phyloP scores from a whole-genome alignment of 2,797 vertebrate genomes.

The Notamacropus eugenii region DNA sequence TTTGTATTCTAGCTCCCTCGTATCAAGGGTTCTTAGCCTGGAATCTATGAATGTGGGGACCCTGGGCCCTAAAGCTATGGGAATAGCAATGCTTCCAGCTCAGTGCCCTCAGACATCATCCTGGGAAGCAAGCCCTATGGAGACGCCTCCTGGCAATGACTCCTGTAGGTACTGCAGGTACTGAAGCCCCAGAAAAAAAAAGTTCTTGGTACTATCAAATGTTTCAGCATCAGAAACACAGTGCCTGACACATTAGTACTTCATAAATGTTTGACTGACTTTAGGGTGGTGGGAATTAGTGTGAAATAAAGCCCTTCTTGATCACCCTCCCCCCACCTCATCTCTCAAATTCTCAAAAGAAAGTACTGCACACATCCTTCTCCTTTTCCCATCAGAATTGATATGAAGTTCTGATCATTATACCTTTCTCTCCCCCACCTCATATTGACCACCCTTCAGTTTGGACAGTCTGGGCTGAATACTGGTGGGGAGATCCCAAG shows the following conservation, averaged over 20 bases:
- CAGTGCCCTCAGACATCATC: background rate
- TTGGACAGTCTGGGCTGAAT: background rate
- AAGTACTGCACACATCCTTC: background rate
- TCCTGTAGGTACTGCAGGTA: background rate
- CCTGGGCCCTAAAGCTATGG: background rate
- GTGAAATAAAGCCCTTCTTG: background rate
- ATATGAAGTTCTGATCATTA: background rate
- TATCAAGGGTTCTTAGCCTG: background rate
- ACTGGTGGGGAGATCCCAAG: background rate
- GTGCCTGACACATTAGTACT: no score
- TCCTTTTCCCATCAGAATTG: background rate
- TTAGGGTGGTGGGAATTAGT: background rate
- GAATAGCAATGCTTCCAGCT: background rate
- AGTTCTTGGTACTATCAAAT: background rate
- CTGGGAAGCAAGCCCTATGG: background rate
- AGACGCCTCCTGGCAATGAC: background rate
- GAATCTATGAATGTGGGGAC: background rate
- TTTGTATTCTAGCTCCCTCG: background rate
- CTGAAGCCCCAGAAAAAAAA: background rate
- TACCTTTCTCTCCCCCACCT: background rate
- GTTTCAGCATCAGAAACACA: background rate
- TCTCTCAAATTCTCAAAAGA: background rate
- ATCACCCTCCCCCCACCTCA: background rate
- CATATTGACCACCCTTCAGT: background rate
- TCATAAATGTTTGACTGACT: background rate